Evolutionary conservation across 2,888 invertebrate genomes (phyloP).

Genomic region (Perizoma affinitatum): DNA sequence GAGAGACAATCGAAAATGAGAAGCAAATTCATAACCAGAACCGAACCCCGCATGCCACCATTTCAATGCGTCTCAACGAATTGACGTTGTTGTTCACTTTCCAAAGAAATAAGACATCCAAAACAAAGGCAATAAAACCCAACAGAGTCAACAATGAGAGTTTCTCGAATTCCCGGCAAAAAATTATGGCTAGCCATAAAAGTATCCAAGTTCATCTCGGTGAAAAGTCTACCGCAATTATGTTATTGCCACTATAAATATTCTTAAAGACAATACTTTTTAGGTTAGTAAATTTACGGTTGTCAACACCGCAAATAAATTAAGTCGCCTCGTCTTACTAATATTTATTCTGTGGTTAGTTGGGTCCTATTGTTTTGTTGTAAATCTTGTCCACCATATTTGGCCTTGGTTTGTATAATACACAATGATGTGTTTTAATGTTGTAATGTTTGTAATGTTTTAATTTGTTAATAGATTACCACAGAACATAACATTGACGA

Average conservation of each 20-base stretch:
- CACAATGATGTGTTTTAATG: constrained; percentile 24
- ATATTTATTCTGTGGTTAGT: constrained; percentile 11
- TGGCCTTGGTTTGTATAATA: constrained; percentile 44
- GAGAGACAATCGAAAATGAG: constrained; percentile 56
- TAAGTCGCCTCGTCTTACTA: constrained; percentile 42
- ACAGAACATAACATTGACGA: constrained; percentile 7
- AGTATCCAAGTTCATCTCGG: constrained; percentile 47
- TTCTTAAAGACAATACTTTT: constrained; percentile 62
- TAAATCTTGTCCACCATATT: constrained; percentile 55
- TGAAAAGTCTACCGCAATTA: constrained; percentile 74
- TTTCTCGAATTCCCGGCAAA: constrained; percentile 56
- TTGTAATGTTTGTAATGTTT: constrained; percentile 22
- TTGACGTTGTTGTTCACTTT: constrained; percentile 18
- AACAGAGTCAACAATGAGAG: constrained; percentile 58
- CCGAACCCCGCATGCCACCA: constrained; percentile 56
- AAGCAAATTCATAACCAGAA: constrained; percentile 60
- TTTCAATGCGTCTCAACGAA: constrained; percentile 44
- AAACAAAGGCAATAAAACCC: constrained; percentile 56
- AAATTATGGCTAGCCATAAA: constrained; percentile 65
- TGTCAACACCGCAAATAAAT: constrained; percentile 72
- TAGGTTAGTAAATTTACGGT: constrained; percentile 58
- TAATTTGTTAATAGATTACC: constrained; percentile 22
- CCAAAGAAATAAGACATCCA: constrained; percentile 27
- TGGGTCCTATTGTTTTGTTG: constrained; percentile 35
- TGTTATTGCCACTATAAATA: constrained; percentile 70